Base-by-base conservation (phyloP, 2,888 invertebrate genomes). In the Eupithecia exiguata region DNA sequence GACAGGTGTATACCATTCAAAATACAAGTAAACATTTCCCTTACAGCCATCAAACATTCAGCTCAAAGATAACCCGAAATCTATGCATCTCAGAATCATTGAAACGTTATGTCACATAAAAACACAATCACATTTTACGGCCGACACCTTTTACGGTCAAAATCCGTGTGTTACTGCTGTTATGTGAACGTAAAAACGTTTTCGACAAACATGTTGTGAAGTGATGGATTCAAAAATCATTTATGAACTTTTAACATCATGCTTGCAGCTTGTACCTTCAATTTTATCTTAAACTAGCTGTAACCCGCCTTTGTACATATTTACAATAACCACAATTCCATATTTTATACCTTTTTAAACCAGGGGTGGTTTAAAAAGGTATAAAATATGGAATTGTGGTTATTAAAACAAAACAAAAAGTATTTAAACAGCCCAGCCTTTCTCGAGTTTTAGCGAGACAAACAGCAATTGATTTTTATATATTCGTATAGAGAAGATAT, bases 21-120 rank as follows among this genome's bases (percentile, higher is more conserved):
- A 58, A 21, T 58, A 53, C 12, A 53, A 53, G 53, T 53, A 1
- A 53, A 21, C 53, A 12, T 58, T 58, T 58, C 21, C 25, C 21
- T 21, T 21, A 71, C 62, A 68, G 36, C 36, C 36, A 70, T 71
- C 68, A 62, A 72, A 71, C 71, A 73, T 74, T 78, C 35, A 35
- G 18, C 30, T 62, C 7, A 36, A 38, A n/a, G 21, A 40, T 84
- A 85, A 82, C 83, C 83, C 79, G 79, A 81, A 80, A 76, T 75
- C 71, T 78, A 35, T 30, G 63, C 36, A 77, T 75, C 77, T 76
- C 70, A 68, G 74, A 79, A 79, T 81, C 79, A 77, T 80, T 80
- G 77, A 80, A 79, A 80, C 62, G 77, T 78, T 78, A 80, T 77
- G 74, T 77, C 69, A 75, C 83, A 83, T 83, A 76, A 81, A 84